Evolutionary conservation across 2,113 vertebrate genomes (phyloP).

Genomic region (Labrus mixtus): DNA sequence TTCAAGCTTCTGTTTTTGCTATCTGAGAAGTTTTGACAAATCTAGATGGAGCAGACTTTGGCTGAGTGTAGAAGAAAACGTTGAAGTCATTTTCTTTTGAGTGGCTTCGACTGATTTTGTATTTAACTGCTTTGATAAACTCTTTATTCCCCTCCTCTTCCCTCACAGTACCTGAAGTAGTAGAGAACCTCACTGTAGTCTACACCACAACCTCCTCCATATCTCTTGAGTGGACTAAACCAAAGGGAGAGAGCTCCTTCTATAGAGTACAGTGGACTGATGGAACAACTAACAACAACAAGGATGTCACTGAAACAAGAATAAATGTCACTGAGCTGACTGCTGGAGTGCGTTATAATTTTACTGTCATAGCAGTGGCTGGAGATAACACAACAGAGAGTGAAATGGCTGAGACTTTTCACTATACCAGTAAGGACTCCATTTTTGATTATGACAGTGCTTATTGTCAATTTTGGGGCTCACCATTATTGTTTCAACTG

Average conservation of each 20-base stretch:
- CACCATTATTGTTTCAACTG: too few species aligned
- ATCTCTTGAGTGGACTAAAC: conserved; percentile 19
- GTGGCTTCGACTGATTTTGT: not conserved
- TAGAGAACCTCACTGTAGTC: conserved; percentile 8
- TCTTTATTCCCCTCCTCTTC: not conserved
- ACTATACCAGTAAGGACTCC: conserved; percentile 6
- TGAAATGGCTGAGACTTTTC: not conserved
- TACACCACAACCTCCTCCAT: conserved; percentile 43
- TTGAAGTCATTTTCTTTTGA: too few species aligned
- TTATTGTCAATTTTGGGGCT: too few species aligned
- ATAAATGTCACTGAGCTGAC: conserved; percentile 38
- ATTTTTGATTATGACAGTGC: too few species aligned
- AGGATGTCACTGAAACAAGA: not conserved
- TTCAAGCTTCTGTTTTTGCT: too few species aligned
- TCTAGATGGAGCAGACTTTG: too few species aligned
- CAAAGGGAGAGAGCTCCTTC: conserved; percentile 21
- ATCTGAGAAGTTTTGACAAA: too few species aligned
- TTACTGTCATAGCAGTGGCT: conserved; percentile 20
- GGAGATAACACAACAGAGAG: not conserved
- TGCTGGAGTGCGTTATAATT: conserved; percentile 39
- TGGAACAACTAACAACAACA: not conserved
- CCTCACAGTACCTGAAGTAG: conserved; percentile 32
- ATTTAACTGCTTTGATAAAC: not conserved
- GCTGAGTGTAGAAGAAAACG: too few species aligned
- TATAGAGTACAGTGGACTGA: conserved; percentile 29